A percentile compares a stretch with the other conserved stretches of the same genome.
Conservation (phyloP, 2,888 invertebrate species). For the Hirtodrosophila confusa region DNA sequence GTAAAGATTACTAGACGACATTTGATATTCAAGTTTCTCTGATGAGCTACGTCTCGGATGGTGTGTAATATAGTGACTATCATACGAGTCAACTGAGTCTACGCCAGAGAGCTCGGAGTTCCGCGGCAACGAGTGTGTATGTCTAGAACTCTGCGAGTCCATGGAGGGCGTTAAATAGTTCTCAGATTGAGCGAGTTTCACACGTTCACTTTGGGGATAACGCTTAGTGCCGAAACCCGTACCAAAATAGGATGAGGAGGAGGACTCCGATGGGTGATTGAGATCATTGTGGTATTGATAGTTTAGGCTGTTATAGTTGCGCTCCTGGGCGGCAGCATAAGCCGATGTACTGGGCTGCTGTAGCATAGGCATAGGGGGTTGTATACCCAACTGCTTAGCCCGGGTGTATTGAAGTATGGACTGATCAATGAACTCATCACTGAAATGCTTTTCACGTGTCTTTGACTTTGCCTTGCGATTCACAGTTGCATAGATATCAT, state of each 20-base stretch:
- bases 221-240: slow-evolving; percentile 80
- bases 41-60: slow-evolving; percentile 76
- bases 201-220: slow-evolving; percentile 68
- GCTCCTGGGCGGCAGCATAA: slow-evolving; percentile 67
- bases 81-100: slow-evolving; percentile 84
- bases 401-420: slow-evolving; percentile 82
- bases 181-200: slow-evolving; percentile 80
- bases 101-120: slow-evolving; percentile 83
- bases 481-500: slow-evolving; percentile 84
- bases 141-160: slow-evolving; percentile 83
- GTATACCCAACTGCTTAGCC: slow-evolving; percentile 77
- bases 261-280: slow-evolving; percentile 83
- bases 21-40: slow-evolving; percentile 86
- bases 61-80: slow-evolving; percentile 84
- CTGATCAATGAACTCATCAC: slow-evolving; percentile 84
- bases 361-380: slow-evolving; percentile 47
- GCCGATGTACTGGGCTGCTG: slow-evolving; percentile 64
- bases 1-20: slow-evolving; percentile 86
- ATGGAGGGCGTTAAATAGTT: slow-evolving; percentile 82
- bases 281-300: slow-evolving; percentile 82
- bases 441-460: slow-evolving; percentile 82
- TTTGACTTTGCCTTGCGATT: slow-evolving; percentile 84
- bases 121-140: slow-evolving; percentile 82
- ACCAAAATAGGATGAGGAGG: slow-evolving; percentile 83
- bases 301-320: slow-evolving; percentile 68